Percentiles rank a stretch among this genome's conserved stretches.
Conservation (phyloP, 1,140 invertebrate genomes). For the Scaptomyza montana region DNA sequence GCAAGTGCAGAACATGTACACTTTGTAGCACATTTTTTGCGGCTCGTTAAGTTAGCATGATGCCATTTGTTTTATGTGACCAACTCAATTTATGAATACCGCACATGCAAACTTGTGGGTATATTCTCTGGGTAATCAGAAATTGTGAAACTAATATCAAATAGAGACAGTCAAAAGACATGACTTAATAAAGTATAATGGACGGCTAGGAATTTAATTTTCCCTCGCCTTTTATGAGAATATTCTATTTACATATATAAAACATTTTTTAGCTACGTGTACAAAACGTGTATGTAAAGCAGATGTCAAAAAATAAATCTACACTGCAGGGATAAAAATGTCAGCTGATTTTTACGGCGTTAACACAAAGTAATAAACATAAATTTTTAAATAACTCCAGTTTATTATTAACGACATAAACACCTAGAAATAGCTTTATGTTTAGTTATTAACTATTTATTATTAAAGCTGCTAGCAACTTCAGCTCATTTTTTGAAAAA, state of each 20-base stretch:
- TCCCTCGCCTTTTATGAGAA: no score
- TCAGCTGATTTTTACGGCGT: neutral
- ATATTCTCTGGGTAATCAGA: slow-evolving; percentile 12
- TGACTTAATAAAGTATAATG: no score
- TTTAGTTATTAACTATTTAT: neutral
- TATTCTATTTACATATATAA: no score
- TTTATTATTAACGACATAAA: neutral
- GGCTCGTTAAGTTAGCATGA: slow-evolving; percentile 64
- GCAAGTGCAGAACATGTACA: slow-evolving; percentile 12
- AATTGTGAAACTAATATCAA: slow-evolving; percentile 13
- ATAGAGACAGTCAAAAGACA: neutral
- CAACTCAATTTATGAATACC: slow-evolving; percentile 71
- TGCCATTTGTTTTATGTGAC: slow-evolving; percentile 72
- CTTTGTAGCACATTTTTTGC: slow-evolving; percentile 60
- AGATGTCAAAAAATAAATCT: no score
- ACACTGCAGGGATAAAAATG: neutral
- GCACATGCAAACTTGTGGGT: slow-evolving; percentile 36
- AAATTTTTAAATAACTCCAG: neutral
- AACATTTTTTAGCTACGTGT: no score
- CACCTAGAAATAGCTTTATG: neutral
- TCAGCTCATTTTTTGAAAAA: no score
- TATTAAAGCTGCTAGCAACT: no score
- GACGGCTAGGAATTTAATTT: no score
- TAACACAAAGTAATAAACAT: neutral
- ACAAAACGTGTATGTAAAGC: no score